Percentiles rank a stretch among this genome's conserved stretches.
phyloP scores from a whole-genome alignment of 2,888 invertebrate species.

The Syrista parreyssii region DNA sequence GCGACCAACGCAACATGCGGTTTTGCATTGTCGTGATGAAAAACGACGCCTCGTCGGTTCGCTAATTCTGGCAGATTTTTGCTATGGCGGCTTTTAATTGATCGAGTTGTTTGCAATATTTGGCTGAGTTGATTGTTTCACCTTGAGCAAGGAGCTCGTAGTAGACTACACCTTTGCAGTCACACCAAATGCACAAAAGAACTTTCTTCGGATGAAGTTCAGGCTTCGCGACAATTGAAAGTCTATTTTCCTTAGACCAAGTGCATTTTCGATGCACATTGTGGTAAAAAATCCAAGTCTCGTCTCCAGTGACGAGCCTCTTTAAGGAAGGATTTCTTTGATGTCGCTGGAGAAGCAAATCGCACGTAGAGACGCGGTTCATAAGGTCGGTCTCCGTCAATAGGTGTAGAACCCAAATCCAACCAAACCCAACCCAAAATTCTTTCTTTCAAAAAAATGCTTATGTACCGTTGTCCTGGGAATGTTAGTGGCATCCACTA shows the following conservation, averaged over 20 bases:
- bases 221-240: background rate
- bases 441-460: no score
- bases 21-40: constrained; percentile 7
- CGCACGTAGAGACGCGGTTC: no score
- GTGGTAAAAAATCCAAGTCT: constrained; percentile 26
- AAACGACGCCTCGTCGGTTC: constrained; percentile 11
- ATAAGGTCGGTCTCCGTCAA: no score
- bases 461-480: constrained; percentile 7
- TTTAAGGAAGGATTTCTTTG: constrained; percentile 25
- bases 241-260: background rate
- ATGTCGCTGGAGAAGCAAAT: no score
- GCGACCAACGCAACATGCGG: background rate
- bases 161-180: constrained; percentile 10
- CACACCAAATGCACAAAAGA: constrained; percentile 7
- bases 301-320: constrained; percentile 27
- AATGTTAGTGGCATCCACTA: constrained; percentile 14
- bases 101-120: constrained; percentile 11
- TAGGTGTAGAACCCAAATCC: no score
- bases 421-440: no score
- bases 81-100: constrained; percentile 9
- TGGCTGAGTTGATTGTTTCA: constrained; percentile 4
- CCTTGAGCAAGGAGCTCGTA: constrained; percentile 4
- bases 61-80: constrained; percentile 9
- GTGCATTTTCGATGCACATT: constrained; percentile 19
- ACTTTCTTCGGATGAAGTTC: constrained; percentile 9